Percentiles rank a stretch among this genome's conserved stretches.
phyloP scores from a whole-genome alignment of 2,113 vertebrate species.

The Henicopernis longicauda region DNA sequence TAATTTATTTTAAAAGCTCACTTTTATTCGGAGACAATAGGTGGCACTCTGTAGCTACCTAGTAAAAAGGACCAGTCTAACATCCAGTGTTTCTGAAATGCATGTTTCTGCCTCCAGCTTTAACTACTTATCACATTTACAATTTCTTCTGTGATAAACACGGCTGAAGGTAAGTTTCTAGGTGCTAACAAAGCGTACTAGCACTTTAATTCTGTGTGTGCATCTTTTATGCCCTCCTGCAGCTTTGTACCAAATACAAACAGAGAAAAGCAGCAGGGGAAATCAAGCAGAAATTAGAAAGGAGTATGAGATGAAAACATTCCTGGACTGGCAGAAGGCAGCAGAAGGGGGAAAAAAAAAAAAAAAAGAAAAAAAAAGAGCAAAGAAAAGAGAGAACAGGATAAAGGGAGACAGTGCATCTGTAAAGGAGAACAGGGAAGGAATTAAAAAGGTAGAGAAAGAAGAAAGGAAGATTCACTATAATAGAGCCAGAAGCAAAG shows the following conservation, averaged over 20 bases:
- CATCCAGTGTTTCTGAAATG: not conserved
- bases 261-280: slow-evolving; percentile 37
- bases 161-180: not conserved
- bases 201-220: not conserved
- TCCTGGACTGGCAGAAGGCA: slow-evolving; percentile 2
- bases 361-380: not conserved
- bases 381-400: not conserved
- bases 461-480: not conserved
- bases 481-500: not conserved
- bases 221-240: slow-evolving; percentile 16
- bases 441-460: not conserved
- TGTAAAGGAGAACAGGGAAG: not conserved
- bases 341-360: not conserved
- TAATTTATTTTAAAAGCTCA: not conserved
- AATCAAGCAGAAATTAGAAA: slow-evolving; percentile 35
- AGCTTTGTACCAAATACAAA: slow-evolving; percentile 17
- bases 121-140: not conserved
- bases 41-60: slow-evolving; percentile 11
- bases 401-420: not conserved
- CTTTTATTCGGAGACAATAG: not conserved
- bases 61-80: not conserved
- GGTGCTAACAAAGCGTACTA: not conserved
- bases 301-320: not conserved
- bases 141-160: not conserved
- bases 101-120: not conserved